Base-by-base conservation (phyloP, 1,140 invertebrate species). In the Caenorhabditis briggsae region DNA sequence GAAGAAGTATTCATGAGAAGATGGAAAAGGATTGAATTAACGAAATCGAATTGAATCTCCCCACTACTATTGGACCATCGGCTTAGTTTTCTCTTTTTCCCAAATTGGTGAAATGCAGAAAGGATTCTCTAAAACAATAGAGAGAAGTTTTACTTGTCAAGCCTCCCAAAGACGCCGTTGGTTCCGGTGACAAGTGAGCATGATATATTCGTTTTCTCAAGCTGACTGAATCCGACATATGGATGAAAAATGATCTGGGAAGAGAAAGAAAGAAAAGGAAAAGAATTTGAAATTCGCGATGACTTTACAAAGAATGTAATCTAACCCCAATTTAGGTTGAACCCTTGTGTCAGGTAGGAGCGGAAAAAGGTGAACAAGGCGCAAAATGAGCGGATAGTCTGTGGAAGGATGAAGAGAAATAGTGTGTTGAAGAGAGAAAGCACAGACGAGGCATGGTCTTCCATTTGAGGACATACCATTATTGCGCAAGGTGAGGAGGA, bases 171-270 rank as follows among this genome's bases (percentile, higher is more conserved):
- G 5, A 46, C 14, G 8, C 6, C 18, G n/a, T 50, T 48, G 46
- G 43, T 46, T 78, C 70, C 70, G 70, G 50, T 78, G 70, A 50
- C 46, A 48, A 78, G 46, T 50, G 70, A 50, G 43, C 46, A 78
- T 78, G 70, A 78, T 78, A 78, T 78, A 50, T 78, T 12, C 46
- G n/a, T 50, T 78, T 78, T 78, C 46, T 46, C 41, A 43, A 46
- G 64, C 33, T 61, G 59, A 6, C 59, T 25, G 59, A 12, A 61
- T 61, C 64, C 33, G 64, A 46, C 64, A 70, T 70, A 70, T 70
- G 64, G 64, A 70, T 70, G 64, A 70, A 78, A 78, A 78, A 48
- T 78, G 70, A 78, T 50, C 46, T 78, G 70, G 70, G 70, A 78
- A 78, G 43, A 3, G 8, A 23, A 58, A 8, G 9, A 33, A 23